These are phyloP conservation scores for Dunckerocampus dactyliophorus DNA, from an alignment of 2,113 vertebrate species.

Conservation along the genomic window DNA sequence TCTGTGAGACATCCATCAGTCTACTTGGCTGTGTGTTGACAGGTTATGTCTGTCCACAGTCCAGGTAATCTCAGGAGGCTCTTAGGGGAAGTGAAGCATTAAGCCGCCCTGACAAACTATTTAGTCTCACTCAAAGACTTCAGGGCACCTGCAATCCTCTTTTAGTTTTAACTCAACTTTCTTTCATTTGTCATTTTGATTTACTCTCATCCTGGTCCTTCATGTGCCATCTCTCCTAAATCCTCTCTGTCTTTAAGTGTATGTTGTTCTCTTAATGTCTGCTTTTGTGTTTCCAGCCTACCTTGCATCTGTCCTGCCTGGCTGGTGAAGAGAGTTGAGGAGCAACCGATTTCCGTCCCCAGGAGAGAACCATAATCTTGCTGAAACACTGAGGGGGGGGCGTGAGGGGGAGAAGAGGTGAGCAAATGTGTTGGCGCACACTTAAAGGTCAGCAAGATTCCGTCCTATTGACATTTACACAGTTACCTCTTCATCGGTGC, in stretches of 20 bases:
- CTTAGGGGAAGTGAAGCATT: conserved; percentile 67
- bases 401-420: conserved; percentile 7
- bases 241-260: conserved; percentile 20
- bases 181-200: conserved; percentile 28
- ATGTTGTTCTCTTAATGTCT: conserved; percentile 32
- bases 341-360: conserved; percentile 79
- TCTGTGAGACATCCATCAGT: conserved; percentile 64
- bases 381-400: conserved; percentile 71
- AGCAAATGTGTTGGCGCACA: not conserved
- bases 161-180: conserved; percentile 29
- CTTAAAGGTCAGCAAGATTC: conserved; percentile 21
- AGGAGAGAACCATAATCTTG: conserved; percentile 79
- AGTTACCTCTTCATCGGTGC: conserved; percentile 8
- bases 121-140: conserved; percentile 62
- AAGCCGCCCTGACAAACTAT: conserved; percentile 65
- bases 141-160: conserved; percentile 32
- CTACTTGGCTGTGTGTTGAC: conserved; percentile 55
- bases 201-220: conserved; percentile 14
- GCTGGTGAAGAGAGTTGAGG: conserved; percentile 77
- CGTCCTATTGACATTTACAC: conserved; percentile 39
- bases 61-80: conserved; percentile 65
- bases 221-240: conserved; percentile 23
- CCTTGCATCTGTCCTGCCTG: conserved; percentile 80
- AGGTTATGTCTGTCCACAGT: conserved; percentile 64
- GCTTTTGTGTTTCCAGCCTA: conserved; percentile 36